Percentiles rank a stretch among this genome's conserved stretches.
These are phyloP conservation scores for Heliothis peltigera DNA, from an alignment of 2,888 invertebrate species.

Conservation along the genomic window DNA sequence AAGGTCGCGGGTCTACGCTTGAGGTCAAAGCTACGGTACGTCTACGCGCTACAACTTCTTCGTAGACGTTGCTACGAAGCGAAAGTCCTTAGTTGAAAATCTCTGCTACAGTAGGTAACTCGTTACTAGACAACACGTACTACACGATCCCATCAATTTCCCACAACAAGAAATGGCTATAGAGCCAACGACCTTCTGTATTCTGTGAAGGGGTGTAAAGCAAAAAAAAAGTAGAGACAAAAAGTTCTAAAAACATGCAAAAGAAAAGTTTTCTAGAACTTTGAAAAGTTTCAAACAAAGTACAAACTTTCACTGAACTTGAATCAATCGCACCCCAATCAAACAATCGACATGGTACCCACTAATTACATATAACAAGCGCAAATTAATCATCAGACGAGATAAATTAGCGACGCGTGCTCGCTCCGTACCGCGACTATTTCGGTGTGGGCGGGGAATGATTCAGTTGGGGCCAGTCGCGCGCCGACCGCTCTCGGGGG, in stretches of 20 bases:
- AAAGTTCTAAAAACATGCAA: neutral
- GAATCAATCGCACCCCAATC: slow-evolving; percentile 60
- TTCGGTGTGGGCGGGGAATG: slow-evolving; percentile 82
- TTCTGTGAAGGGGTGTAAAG: neutral
- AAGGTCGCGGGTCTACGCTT: slow-evolving; percentile 68
- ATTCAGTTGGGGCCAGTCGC: slow-evolving; percentile 81
- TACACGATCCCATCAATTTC: slow-evolving; percentile 23
- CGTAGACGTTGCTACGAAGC: slow-evolving; percentile 76
- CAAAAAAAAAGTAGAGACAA: neutral
- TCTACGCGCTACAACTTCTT: slow-evolving; percentile 78
- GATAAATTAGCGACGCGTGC: slow-evolving; percentile 80
- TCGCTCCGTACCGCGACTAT: slow-evolving; percentile 77
- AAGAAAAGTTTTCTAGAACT: neutral
- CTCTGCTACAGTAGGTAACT: slow-evolving; percentile 71
- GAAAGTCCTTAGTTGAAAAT: slow-evolving; percentile 75
- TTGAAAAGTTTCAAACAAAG: slow-evolving; percentile 12
- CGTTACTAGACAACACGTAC: slow-evolving; percentile 46
- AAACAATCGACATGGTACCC: slow-evolving; percentile 68
- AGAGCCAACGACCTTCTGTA: neutral
- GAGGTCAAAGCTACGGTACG: slow-evolving; percentile 78
- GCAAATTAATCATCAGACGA: slow-evolving; percentile 83
- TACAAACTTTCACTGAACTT: slow-evolving; percentile 43
- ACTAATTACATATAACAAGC: slow-evolving; percentile 81
- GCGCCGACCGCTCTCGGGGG: slow-evolving; percentile 84
- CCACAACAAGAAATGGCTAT: neutral